Percentiles rank a stretch among this genome's conserved stretches.
These are phyloP conservation scores for Melolontha melolontha DNA, from an alignment of 2,888 invertebrate species.

Conservation along the genomic window DNA sequence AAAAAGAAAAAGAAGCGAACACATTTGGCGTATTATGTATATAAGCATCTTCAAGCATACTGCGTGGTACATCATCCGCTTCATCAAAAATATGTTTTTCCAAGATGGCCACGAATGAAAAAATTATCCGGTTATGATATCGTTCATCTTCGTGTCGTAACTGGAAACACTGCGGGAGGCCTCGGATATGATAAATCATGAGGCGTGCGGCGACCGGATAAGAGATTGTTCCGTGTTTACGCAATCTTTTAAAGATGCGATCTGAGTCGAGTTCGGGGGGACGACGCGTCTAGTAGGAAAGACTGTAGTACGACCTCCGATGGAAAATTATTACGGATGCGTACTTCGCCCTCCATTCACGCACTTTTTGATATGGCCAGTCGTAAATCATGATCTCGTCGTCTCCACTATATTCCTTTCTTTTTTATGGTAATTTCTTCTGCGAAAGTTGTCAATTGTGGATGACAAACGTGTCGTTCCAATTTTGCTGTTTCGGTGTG, in stretches of 20 bases:
- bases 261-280: constrained; percentile 18
- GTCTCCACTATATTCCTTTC: constrained; percentile 24
- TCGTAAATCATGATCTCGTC: constrained; percentile 16
- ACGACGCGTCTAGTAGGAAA: not conserved
- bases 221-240: constrained; percentile 38
- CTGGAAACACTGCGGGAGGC: constrained; percentile 26
- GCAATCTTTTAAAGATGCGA: constrained; percentile 39
- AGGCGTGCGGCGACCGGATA: constrained; percentile 37
- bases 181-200: constrained; percentile 36
- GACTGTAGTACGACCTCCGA: not conserved
- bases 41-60: constrained; percentile 12
- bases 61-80: constrained; percentile 32
- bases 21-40: constrained; percentile 9
- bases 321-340: constrained; percentile 34
- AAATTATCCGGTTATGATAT: constrained; percentile 40
- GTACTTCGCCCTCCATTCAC: constrained; percentile 13
- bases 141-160: constrained; percentile 31
- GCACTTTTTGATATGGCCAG: constrained; percentile 31
- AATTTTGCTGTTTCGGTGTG: constrained; percentile 3
- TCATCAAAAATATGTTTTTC: constrained; percentile 39
- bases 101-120: constrained; percentile 33
- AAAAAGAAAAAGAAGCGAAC: constrained; percentile 3
- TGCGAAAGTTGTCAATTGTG: constrained; percentile 27
- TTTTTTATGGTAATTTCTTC: constrained; percentile 34
- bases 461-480: constrained; percentile 23